Evolutionary conservation across 2,797 vertebrate genomes (phyloP), one percentile per base, ranked within the genome.

Genomic region (Brachyalestes nurse): DNA sequence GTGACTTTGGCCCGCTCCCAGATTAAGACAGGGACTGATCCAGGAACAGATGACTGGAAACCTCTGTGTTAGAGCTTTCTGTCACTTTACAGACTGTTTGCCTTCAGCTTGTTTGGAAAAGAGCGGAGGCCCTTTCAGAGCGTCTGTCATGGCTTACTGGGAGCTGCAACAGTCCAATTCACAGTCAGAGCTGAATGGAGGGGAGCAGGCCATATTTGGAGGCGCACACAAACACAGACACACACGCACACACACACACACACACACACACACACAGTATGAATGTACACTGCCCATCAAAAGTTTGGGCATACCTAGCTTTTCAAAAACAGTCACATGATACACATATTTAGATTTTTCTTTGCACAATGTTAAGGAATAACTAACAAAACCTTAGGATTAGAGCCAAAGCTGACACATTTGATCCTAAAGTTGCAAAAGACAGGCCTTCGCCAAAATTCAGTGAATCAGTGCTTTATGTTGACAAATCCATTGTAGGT

Each of bases 41-140:
- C 77, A 49, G 71, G 70, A 80, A 72, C 51, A 74, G 69, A 74
- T 79, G 69, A 77, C 58, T 64, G 64, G 53, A 62, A 75, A 13
- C 19, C 34, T 70, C 61, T 42, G 69, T 14, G 34, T 8, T 34
- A 58, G 23, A 58, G 67, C 42, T 65, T 65, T 72, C 6, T 47
- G 62, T 71, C 57, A 77, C 49, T 77, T 65, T 57, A 47, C 28
- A 71, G 10, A 71, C 73, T 64, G 65, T 71, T 58, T 66, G 71
- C 65, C 61, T 71, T 71, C 45, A 53, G 70, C 47, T 72, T 57
- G 71, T 72, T 23, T 72, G 71, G 71, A 72, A 72, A 10, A 45
- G 69, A 28, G 6, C 47, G 23, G 25, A 79, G 58, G 45, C 77
- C 25, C 42, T 79, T 72, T 72, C 19, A 42, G 28, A 79, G 34